A percentile compares a stretch with the other conserved stretches of the same genome.
phyloP scores from a whole-genome alignment of 2,797 vertebrate genomes.

The Muraenolepis orangiensis region DNA sequence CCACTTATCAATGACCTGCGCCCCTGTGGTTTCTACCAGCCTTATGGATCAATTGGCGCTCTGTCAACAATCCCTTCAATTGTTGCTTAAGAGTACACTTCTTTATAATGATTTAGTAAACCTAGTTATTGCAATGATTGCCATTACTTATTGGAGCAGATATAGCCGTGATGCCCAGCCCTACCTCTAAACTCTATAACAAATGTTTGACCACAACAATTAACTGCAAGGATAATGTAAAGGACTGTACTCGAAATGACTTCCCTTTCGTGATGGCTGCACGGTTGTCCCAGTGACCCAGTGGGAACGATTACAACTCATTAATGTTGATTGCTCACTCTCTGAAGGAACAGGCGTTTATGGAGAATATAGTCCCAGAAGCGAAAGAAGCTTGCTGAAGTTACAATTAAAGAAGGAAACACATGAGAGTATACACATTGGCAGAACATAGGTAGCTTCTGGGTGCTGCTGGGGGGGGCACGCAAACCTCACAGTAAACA shows the following conservation, averaged over 20 bases:
- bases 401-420: background rate
- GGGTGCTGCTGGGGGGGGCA: background rate
- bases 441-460: background rate
- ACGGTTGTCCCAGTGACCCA: background rate
- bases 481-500: background rate
- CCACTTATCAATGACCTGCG: too few species aligned
- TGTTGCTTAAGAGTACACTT: background rate
- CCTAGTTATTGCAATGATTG: too few species aligned
- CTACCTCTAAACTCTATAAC: too few species aligned
- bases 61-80: too few species aligned
- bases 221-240: background rate
- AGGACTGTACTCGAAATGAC: background rate
- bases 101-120: background rate
- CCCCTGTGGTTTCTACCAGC: too few species aligned
- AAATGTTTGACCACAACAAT: background rate
- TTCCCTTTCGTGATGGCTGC: background rate
- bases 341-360: background rate
- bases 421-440: background rate
- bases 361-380: too few species aligned
- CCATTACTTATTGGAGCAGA: background rate
- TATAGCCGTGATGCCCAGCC: background rate
- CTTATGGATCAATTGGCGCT: too few species aligned
- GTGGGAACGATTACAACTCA: background rate
- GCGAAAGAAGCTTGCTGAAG: background rate
- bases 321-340: background rate